Percentiles rank a stretch among this genome's conserved stretches.
Evolutionary conservation across 2,888 invertebrate species (phyloP).

Genomic region (Netelia virgata): DNA sequence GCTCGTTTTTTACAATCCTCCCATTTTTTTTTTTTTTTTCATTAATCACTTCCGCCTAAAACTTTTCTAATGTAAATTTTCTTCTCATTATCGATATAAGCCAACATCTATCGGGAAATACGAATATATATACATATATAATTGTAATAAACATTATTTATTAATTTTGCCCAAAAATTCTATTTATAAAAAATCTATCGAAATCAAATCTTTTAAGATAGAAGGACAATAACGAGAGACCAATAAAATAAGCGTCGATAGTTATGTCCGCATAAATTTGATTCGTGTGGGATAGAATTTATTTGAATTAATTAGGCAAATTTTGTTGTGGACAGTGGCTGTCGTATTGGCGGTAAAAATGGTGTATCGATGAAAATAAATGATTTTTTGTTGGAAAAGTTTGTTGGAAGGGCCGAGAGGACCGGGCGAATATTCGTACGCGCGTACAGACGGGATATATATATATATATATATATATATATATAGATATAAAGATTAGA

Average conservation of each 20-base stretch:
- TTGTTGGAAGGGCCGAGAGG: neutral
- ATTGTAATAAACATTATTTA: too few species aligned
- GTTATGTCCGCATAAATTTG: too few species aligned
- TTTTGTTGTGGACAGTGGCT: too few species aligned
- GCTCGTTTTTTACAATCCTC: neutral
- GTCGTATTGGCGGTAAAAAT: too few species aligned
- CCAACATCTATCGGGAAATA: neutral
- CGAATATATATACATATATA: neutral
- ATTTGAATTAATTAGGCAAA: too few species aligned
- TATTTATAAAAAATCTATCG: too few species aligned
- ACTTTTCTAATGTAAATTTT: conserved; percentile 19
- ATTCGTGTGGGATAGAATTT: too few species aligned
- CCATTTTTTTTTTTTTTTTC: neutral
- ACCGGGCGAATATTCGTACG: neutral
- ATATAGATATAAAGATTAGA: conserved; percentile 14
- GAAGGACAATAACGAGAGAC: too few species aligned
- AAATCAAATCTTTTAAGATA: too few species aligned
- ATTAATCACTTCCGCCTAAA: conserved; percentile 20
- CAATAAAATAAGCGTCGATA: too few species aligned
- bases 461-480: neutral
- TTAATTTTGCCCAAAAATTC: too few species aligned
- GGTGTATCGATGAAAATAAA: neutral
- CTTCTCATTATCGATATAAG: neutral
- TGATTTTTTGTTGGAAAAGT: neutral
- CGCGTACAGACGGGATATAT: conserved; percentile 1